Evolutionary conservation across 2,888 invertebrate species (phyloP).

Genomic region (Stenichneumon culpator): DNA sequence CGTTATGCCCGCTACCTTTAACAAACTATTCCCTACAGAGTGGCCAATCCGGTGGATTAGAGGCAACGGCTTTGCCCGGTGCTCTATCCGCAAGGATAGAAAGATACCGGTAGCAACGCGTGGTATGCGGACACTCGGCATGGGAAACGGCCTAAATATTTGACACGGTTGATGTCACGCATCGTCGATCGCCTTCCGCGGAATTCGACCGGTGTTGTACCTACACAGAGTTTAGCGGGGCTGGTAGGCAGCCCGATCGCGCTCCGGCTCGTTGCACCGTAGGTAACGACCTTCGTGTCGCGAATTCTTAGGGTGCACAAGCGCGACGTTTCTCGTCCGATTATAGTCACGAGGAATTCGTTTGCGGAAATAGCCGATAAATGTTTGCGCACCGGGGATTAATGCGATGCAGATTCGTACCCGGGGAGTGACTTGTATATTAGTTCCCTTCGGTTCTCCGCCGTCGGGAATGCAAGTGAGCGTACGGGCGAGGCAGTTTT

Average conservation of each 20-base stretch:
- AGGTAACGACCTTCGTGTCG: conserved; percentile 59
- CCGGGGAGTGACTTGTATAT: conserved; percentile 1
- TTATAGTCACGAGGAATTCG: conserved; percentile 19
- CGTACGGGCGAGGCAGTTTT: not conserved
- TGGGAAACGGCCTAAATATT: conserved; percentile 75
- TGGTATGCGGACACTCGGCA: conserved; percentile 71
- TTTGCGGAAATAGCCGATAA: conserved; percentile 54
- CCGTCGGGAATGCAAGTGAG: not conserved
- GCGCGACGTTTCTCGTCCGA: conserved; percentile 48
- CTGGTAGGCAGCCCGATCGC: conserved; percentile 39
- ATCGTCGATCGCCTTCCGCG: conserved; percentile 62
- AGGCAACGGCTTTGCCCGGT: not conserved
- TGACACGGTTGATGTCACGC: conserved; percentile 69
- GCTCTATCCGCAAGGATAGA: conserved; percentile 24
- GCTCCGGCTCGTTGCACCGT: conserved; percentile 45
- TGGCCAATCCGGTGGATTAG: conserved; percentile 12
- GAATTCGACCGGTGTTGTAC: conserved; percentile 64
- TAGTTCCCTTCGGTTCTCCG: not conserved
- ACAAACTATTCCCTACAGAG: not conserved
- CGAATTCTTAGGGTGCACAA: conserved; percentile 60
- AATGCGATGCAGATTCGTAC: conserved; percentile 7
- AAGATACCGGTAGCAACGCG: conserved; percentile 66
- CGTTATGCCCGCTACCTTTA: not conserved
- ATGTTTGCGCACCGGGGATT: not conserved
- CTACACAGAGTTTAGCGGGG: conserved; percentile 21